Evolutionary conservation across 2,888 invertebrate genomes (phyloP).

Genomic region (Calephelis perditalis): DNA sequence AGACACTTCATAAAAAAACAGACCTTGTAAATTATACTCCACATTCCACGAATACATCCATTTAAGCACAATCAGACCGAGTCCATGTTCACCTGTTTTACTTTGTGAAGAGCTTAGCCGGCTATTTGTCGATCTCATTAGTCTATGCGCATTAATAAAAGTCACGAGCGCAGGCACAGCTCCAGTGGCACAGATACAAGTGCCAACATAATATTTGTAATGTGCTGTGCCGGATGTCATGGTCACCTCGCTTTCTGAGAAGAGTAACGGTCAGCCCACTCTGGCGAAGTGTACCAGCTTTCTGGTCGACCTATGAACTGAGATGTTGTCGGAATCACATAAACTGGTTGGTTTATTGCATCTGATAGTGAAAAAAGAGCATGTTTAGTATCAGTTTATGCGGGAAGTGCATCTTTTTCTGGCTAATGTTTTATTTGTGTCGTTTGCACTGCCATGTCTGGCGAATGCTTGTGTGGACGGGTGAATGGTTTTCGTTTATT

Average conservation of each 20-base stretch:
- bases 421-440: background rate
- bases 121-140: slow-evolving; percentile 46
- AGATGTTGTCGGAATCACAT: slow-evolving; percentile 44
- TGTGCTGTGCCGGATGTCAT: slow-evolving; percentile 48
- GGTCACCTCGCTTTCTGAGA: slow-evolving; percentile 56
- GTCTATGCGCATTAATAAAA: slow-evolving; percentile 45
- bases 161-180: slow-evolving; percentile 47
- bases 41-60: too few relatives aligned
- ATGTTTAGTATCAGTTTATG: slow-evolving; percentile 7
- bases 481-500: too few relatives aligned
- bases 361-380: slow-evolving; percentile 26
- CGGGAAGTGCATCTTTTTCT: background rate
- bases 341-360: slow-evolving; percentile 15
- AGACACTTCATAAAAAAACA: too few relatives aligned
- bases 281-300: slow-evolving; percentile 57
- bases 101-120: slow-evolving; percentile 30
- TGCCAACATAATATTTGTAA: slow-evolving; percentile 59
- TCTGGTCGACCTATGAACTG: slow-evolving; percentile 49
- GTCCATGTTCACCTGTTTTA: slow-evolving; percentile 28
- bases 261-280: slow-evolving; percentile 54
- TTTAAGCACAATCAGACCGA: slow-evolving; percentile 31
- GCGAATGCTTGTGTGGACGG: too few relatives aligned
- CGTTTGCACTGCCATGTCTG: background rate
- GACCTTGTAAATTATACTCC: too few relatives aligned
- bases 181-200: slow-evolving; percentile 55